Evolutionary conservation across 1,140 invertebrate species (phyloP), one percentile per base, ranked within the genome.

Genomic region (Phthorimaea operculella): DNA sequence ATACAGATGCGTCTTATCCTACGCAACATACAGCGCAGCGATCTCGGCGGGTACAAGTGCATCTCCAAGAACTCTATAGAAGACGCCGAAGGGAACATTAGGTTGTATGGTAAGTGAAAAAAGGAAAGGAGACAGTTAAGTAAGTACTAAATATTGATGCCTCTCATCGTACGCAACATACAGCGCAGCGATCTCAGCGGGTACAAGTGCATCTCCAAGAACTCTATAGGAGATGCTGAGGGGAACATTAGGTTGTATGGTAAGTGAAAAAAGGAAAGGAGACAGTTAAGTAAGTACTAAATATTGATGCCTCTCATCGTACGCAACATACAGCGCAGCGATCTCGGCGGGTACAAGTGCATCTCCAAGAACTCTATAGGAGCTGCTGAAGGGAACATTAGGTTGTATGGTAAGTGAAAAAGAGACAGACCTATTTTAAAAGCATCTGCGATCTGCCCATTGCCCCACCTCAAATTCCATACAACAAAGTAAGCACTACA

Each of bases 201-300:
- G 9, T 98, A 97, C 86, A 95, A 94, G 71, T 98, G 96, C 83
- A 94, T 96, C 59, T 96, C 94, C 14, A 95, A 96, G 79, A 98
- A 97, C 85, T 93, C 92, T 33, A 92, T 97, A 56, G 95, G 95
- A 1, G 93, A 92, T 59, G 95, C 95, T 12, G 93, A 95, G 72
- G 93, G 94, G 48, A 92, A 91, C 60, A 96, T 97, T 72, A 88
- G 93, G 60, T 87, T 97, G 42, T 96, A 96, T 73, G 93, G 95
- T 97, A 86, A 90, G 78, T 66, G n/a, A n/a, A n/a, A 47, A 42
- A 34, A 14, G 11, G 39, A 34, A 17, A 49, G 16, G 14, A 45
- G 12, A 8, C 12, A 6, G 11, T 17, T 33, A 51, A n/a, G n/a
- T n/a, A n/a, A n/a, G n/a, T n/a, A n/a, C n/a, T 91, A 92, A 62